phyloP scores from a whole-genome alignment of 2,888 invertebrate species.

The Leistus spinibarbis region DNA sequence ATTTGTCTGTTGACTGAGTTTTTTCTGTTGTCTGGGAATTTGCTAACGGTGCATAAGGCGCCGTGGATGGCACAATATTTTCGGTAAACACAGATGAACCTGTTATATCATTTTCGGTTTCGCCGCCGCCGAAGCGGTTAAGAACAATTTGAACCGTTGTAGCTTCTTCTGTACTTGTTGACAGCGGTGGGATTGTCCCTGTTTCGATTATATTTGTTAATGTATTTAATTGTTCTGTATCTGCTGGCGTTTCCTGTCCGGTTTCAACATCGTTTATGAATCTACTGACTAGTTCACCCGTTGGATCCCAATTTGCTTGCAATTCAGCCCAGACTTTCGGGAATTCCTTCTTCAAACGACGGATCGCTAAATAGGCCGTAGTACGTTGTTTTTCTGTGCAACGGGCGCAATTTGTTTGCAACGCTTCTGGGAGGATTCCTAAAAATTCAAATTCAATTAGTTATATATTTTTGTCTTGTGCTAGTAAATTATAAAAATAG shows the following conservation, averaged over 20 bases:
- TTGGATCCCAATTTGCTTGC: conserved; percentile 70
- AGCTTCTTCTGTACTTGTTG: not conserved
- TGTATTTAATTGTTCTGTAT: not conserved
- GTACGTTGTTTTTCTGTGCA: conserved; percentile 72
- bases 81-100: not conserved
- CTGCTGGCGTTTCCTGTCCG: not conserved
- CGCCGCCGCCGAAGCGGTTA: conserved; percentile 4
- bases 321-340: conserved; percentile 72
- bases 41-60: conserved; percentile 19
- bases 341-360: conserved; percentile 67
- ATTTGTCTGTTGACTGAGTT: not conserved
- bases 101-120: conserved; percentile 19
- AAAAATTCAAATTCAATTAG: conserved; percentile 43
- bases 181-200: not conserved
- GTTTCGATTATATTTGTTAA: not conserved
- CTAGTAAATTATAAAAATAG: no score
- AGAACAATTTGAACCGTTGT: not conserved
- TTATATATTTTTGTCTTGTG: no score
- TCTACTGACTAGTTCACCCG: conserved; percentile 64
- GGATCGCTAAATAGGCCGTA: conserved; percentile 69
- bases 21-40: conserved; percentile 7
- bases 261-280: conserved; percentile 53
- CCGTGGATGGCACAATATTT: not conserved
- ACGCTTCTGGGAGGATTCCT: conserved; percentile 75
- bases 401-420: conserved; percentile 68